Conservation (phyloP, 2,113 vertebrate species). For the Charadrius vociferus region DNA sequence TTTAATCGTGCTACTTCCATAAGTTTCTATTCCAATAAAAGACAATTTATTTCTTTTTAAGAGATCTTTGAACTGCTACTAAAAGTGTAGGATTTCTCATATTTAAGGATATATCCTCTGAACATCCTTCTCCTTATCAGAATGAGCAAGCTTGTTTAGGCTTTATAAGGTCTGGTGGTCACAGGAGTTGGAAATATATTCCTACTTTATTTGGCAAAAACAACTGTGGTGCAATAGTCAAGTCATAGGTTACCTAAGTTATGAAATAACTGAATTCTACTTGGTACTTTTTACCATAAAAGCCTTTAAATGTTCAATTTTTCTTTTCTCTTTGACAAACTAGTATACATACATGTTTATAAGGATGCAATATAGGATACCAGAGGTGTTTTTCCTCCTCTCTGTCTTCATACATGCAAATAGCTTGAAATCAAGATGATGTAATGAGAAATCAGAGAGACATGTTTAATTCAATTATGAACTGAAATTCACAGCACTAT, state of each 20-base stretch:
- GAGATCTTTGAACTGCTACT: neutral
- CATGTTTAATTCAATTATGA: constrained; percentile 22
- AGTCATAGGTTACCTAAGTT: neutral
- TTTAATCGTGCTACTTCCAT: neutral
- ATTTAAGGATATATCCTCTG: neutral
- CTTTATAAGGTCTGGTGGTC: neutral
- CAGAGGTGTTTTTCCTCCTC: neutral
- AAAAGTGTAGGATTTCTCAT: neutral
- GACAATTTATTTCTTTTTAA: neutral
- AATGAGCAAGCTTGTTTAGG: neutral
- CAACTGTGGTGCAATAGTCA: constrained; percentile 56
- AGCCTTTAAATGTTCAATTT: neutral
- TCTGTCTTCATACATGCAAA: neutral
- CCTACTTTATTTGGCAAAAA: constrained; percentile 70
- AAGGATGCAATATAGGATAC: neutral
- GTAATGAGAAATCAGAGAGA: neutral
- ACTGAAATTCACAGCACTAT: constrained; percentile 49
- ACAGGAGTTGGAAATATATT: neutral
- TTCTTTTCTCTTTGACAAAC: neutral
- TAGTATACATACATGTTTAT: neutral
- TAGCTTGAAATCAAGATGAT: neutral
- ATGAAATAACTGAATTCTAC: neutral
- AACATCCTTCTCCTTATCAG: neutral
- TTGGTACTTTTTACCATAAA: neutral
- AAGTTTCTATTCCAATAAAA: neutral